These are phyloP conservation scores for Syrista parreyssii DNA, from an alignment of 2,888 invertebrate species.

Conservation along the genomic window DNA sequence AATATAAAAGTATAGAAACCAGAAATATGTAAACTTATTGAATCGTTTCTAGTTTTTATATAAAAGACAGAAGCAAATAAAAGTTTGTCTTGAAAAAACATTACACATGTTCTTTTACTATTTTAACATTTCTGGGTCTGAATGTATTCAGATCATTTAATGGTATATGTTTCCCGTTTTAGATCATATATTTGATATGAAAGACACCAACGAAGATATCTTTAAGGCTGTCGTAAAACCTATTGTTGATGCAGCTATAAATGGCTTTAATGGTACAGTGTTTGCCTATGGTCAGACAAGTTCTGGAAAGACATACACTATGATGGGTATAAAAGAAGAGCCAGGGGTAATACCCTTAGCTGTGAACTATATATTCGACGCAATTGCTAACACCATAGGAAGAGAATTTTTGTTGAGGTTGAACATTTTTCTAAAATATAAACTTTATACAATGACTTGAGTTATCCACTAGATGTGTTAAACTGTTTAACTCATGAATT, in stretches of 20 bases:
- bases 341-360: constrained; percentile 83
- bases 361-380: constrained; percentile 77
- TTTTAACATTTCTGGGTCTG: not conserved
- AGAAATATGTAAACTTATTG: not conserved
- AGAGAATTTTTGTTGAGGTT: constrained; percentile 81
- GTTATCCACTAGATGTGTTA: not conserved
- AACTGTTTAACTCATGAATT: constrained; percentile 5
- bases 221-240: constrained; percentile 78
- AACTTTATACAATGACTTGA: not conserved
- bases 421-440: constrained; percentile 13
- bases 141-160: not conserved
- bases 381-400: constrained; percentile 72
- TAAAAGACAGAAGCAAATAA: not conserved
- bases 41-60: not conserved
- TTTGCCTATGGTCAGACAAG: constrained; percentile 94
- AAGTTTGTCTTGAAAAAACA: not conserved
- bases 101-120: not conserved
- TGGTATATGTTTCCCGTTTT: constrained; percentile 47
- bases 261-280: constrained; percentile 87
- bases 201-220: constrained; percentile 72
- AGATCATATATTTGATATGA: constrained; percentile 80
- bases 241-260: constrained; percentile 77
- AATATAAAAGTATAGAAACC: not conserved
- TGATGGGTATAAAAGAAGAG: constrained; percentile 77
- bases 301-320: constrained; percentile 88